These are phyloP conservation scores for Andricus quercusramuli DNA, from an alignment of 2,888 invertebrate species.

Conservation along the genomic window DNA sequence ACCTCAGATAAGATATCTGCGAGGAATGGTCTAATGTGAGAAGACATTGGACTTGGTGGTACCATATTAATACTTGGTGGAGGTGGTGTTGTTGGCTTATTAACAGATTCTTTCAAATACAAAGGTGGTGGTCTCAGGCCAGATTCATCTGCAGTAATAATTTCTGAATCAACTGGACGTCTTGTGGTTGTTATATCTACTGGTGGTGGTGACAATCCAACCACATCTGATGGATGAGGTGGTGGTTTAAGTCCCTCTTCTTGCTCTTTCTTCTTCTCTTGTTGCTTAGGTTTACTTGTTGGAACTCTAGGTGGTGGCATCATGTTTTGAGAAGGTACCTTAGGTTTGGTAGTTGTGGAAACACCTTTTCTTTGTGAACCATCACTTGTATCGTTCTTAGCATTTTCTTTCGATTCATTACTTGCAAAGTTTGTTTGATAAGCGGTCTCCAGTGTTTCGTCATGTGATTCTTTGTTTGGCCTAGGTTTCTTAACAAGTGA, in stretches of 20 bases:
- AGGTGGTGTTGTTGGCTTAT: slow-evolving; percentile 60
- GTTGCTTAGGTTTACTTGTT: slow-evolving; percentile 48
- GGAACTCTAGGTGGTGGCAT: slow-evolving; percentile 67
- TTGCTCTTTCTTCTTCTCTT: slow-evolving; percentile 56
- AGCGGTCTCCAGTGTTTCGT: slow-evolving; percentile 65
- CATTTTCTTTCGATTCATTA: slow-evolving; percentile 54
- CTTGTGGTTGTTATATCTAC: slow-evolving; percentile 70
- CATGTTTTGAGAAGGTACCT: slow-evolving; percentile 70
- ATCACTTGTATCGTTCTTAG: slow-evolving; percentile 48
- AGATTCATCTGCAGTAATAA: slow-evolving; percentile 57
- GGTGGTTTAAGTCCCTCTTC: slow-evolving; percentile 71
- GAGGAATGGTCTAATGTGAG: slow-evolving; percentile 70
- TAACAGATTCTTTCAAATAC: slow-evolving; percentile 68
- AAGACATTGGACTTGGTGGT: slow-evolving; percentile 68
- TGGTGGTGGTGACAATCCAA: slow-evolving; percentile 75
- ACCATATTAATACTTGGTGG: slow-evolving; percentile 69
- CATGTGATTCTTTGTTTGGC: slow-evolving; percentile 59
- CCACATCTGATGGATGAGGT: slow-evolving; percentile 69
- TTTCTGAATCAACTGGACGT: slow-evolving; percentile 62
- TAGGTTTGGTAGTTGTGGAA: slow-evolving; percentile 51
- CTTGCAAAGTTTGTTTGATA: slow-evolving; percentile 71
- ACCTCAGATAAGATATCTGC: slow-evolving; percentile 74
- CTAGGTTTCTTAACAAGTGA: slow-evolving; percentile 52
- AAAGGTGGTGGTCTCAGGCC: slow-evolving; percentile 71
- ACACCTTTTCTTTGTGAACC: slow-evolving; percentile 42